Conservation (phyloP, 2,113 vertebrate species). For the Orientallactaga bullata region DNA sequence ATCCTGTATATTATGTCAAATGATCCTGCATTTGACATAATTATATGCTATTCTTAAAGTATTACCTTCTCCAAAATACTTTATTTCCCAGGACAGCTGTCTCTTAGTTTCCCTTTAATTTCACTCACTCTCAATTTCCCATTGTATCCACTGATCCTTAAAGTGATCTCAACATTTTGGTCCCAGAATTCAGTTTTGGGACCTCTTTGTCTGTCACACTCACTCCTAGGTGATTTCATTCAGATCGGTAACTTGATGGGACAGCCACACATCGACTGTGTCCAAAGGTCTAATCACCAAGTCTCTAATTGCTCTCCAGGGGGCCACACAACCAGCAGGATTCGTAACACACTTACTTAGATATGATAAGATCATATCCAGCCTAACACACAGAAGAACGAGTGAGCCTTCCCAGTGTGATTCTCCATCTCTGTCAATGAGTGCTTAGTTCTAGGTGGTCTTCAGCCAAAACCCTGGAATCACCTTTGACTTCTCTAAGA, state of each 20-base stretch:
- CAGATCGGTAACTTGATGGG: background rate
- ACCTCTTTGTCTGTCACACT: background rate
- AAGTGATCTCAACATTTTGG: background rate
- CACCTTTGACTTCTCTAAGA: background rate
- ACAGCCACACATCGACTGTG: fast-evolving
- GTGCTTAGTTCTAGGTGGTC: background rate
- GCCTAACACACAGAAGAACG: background rate
- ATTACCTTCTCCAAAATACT: background rate
- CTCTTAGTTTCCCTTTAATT: background rate
- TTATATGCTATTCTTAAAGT: background rate
- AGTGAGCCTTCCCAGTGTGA: fast-evolving
- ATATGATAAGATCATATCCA: too few species aligned
- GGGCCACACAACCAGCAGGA: background rate
- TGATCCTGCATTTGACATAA: background rate
- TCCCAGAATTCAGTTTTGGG: background rate
- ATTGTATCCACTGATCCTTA: background rate
- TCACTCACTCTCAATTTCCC: background rate
- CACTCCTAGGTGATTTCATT: background rate
- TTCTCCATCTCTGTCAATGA: background rate
- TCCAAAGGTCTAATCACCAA: background rate
- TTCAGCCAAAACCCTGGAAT: background rate
- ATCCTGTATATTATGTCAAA: background rate
- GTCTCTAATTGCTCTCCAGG: background rate
- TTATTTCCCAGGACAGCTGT: background rate
- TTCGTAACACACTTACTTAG: background rate